Evolutionary conservation across 2,797 vertebrate genomes (phyloP).

Genomic region (Amazona ochrocephala): DNA sequence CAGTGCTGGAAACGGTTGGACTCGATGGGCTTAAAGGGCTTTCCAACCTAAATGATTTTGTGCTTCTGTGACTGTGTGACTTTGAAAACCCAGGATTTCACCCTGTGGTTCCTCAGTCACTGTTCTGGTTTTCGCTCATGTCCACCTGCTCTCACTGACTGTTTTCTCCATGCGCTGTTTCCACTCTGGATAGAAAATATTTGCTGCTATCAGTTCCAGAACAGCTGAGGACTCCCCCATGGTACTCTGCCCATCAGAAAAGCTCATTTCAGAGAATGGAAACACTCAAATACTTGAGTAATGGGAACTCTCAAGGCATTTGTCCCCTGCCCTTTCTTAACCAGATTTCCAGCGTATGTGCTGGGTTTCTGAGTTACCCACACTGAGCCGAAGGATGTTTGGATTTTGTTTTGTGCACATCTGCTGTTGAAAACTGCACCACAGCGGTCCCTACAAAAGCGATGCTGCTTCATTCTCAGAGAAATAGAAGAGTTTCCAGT

Average conservation of each 20-base stretch:
- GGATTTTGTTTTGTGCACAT: not conserved
- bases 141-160: not conserved
- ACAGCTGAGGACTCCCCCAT: not conserved
- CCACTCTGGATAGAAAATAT: not conserved
- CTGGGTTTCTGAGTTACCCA: not conserved
- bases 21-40: not conserved
- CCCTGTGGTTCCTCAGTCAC: not conserved
- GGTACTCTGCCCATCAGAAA: not conserved
- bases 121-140: not conserved
- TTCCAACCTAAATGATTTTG: not conserved
- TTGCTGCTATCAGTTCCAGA: not conserved
- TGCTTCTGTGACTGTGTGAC: not conserved
- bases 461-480: fast-evolving
- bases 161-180: not conserved
- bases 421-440: not conserved
- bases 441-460: not conserved
- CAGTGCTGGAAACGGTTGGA: too few species aligned
- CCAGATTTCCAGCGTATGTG: not conserved
- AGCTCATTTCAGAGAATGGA: not conserved
- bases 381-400: fast-evolving
- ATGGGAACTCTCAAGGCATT: not conserved
- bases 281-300: not conserved
- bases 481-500: not conserved
- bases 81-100: not conserved
- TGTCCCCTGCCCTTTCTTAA: not conserved